Evolutionary conservation across 2,797 vertebrate genomes (phyloP), one percentile per base, ranked within the genome.

Genomic region (Enteromius argenteus): DNA sequence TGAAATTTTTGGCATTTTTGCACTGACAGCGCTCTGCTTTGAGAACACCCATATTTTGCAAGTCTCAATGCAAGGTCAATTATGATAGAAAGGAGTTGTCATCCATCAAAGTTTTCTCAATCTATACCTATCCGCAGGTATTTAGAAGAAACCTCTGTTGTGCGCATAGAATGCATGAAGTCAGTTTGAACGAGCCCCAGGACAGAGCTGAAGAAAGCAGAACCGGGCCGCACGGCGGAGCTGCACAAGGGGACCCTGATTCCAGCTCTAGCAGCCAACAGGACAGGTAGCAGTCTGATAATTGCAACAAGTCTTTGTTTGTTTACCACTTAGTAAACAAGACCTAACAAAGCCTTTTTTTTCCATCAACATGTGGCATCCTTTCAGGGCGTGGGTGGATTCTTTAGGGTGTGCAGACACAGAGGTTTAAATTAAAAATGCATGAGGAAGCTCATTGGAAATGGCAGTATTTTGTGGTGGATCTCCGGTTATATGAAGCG

Each of bases 351-450:
- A 85, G 60, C 71, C 64, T n/a, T 71, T 68, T 71, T 44, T 58
- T 75, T 77, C 84, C 71, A 76, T 83, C 23, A n/a, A n/a, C 13
- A 35, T 83, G 72, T 78, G 82, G 35, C 60, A 53, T 84, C 62
- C 46, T 86, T 51, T 44, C 83, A 89, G 88, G 85, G 87, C 37
- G 39, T 82, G 80, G 64, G 85, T 80, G 80, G 71, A 88, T 75
- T 84, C 81, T 42, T 68, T 62, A 35, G 62, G 76, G 71, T 83
- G 71, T 51, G 83, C 72, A 81, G 88, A 89, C 74, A 88, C 88
- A 8, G 85, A 84, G 39, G 88, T 89, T 67, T 89, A 86, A 66
- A 89, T 79, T 78, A 76, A 46, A 42, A 60, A 35, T 32, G 53
- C 76, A 82, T 37, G 46, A 66, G 49, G 79, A n/a, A 44, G 69